phyloP scores from a whole-genome alignment of 2,797 vertebrate genomes.

The Monodelphis domestica region DNA sequence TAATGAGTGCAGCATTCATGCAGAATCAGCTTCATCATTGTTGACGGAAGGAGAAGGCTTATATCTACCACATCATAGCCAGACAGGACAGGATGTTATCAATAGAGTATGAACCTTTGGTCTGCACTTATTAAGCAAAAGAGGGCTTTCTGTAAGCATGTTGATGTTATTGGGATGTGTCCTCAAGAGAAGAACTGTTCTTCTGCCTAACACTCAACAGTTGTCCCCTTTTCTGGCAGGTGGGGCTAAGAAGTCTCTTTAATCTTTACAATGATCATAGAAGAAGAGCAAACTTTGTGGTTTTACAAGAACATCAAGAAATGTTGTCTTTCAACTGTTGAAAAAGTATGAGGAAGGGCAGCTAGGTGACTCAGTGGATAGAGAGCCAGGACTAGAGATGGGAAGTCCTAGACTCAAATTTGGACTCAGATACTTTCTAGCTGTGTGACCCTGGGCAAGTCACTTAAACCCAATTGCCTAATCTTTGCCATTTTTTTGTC shows the following conservation, averaged over 20 bases:
- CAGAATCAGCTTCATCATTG: slow-evolving; percentile 50
- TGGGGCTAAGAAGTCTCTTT: slow-evolving; percentile 44
- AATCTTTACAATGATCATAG: slow-evolving; percentile 36
- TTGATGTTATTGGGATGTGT: slow-evolving; percentile 73
- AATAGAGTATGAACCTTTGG: slow-evolving; percentile 76
- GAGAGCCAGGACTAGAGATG: too few relatives aligned
- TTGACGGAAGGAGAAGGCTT: slow-evolving; percentile 21
- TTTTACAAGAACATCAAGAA: not conserved
- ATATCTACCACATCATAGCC: slow-evolving; percentile 72
- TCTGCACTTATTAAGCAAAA: slow-evolving; percentile 74
- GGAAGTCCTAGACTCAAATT: too few relatives aligned
- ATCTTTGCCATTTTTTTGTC: too few relatives aligned
- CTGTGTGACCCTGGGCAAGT: too few relatives aligned
- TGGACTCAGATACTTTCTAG: too few relatives aligned
- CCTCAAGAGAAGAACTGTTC: slow-evolving; percentile 64
- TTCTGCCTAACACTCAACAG: slow-evolving; percentile 38
- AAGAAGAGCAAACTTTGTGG: slow-evolving; percentile 1
- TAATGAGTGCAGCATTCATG: not conserved
- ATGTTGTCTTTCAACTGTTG: not conserved
- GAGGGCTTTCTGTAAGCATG: slow-evolving; percentile 52
- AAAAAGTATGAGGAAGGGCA: not conserved
- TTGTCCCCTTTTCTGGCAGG: slow-evolving; percentile 55
- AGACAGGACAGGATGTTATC: slow-evolving; percentile 83
- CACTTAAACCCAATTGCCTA: too few relatives aligned
- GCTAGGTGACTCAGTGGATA: too few relatives aligned